Conservation (phyloP, 2,113 vertebrate genomes). For the Melanerpes formicivorus region DNA sequence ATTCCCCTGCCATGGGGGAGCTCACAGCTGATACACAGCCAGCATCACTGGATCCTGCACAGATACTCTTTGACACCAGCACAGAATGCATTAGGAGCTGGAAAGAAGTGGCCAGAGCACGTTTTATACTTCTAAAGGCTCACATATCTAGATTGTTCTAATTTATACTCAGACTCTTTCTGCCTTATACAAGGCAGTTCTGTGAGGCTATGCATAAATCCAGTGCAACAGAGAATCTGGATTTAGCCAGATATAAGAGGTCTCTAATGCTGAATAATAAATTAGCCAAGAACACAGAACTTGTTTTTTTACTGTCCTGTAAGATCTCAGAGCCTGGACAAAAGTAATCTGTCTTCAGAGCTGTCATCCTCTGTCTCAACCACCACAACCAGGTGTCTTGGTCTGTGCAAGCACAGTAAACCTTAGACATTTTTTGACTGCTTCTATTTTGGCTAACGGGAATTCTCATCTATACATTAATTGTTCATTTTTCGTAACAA, state of each 20-base stretch:
- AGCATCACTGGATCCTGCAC: constrained; percentile 19
- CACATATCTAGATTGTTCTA: not conserved
- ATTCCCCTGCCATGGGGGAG: not conserved
- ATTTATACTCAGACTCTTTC: constrained; percentile 25
- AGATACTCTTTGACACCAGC: constrained; percentile 24
- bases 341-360: constrained; percentile 13
- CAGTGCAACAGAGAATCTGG: constrained; percentile 9
- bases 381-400: not conserved
- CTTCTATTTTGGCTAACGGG: not conserved
- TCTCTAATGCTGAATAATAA: constrained; percentile 10
- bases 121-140: constrained; percentile 15
- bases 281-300: not conserved
- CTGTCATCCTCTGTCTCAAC: not conserved
- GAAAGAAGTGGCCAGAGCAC: constrained; percentile 32
- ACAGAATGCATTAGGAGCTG: constrained; percentile 34
- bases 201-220: constrained; percentile 16
- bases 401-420: not conserved
- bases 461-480: constrained; percentile 38
- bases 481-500: constrained; percentile 33
- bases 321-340: not conserved
- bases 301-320: not conserved
- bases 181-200: not conserved
- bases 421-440: not conserved
- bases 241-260: not conserved
- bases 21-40: constrained; percentile 19